Conservation (phyloP, 2,113 vertebrate species). For the Epinephelus lanceolatus region DNA sequence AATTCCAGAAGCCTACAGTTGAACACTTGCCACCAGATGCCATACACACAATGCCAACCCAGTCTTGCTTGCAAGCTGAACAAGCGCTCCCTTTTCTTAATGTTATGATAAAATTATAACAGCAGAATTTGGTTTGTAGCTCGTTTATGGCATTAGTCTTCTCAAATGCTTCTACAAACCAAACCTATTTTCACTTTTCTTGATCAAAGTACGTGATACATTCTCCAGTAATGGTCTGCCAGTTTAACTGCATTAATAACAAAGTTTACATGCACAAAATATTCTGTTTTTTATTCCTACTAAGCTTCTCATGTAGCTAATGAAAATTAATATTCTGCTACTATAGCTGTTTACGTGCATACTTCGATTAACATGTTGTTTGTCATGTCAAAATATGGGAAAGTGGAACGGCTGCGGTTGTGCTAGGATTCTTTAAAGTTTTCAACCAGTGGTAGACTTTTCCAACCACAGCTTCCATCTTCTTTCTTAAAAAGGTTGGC, state of each 20-base stretch:
- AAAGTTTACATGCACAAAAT: too few species aligned
- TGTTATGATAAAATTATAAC: neutral
- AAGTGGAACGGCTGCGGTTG: too few species aligned
- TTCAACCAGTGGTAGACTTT: too few species aligned
- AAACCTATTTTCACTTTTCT: conserved; percentile 3
- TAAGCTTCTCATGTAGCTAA: too few species aligned
- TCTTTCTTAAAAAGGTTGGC: too few species aligned
- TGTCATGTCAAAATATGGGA: too few species aligned
- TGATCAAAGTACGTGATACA: neutral
- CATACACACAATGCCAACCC: neutral
- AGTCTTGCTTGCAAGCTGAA: neutral
- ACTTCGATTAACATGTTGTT: too few species aligned
- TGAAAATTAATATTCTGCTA: too few species aligned
- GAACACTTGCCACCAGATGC: neutral
- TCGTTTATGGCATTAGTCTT: neutral
- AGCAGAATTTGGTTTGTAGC: neutral
- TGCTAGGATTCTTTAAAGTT: too few species aligned
- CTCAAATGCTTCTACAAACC: conserved; percentile 2
- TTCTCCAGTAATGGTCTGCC: neutral
- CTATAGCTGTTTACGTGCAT: too few species aligned
- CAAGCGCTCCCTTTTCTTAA: neutral
- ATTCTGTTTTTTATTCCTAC: too few species aligned
- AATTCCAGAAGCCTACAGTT: neutral
- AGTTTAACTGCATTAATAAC: neutral
- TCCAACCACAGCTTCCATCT: too few species aligned